These are phyloP conservation scores for Rhyacichthys aspro DNA, from an alignment of 2,797 vertebrate species.

Conservation along the genomic window DNA sequence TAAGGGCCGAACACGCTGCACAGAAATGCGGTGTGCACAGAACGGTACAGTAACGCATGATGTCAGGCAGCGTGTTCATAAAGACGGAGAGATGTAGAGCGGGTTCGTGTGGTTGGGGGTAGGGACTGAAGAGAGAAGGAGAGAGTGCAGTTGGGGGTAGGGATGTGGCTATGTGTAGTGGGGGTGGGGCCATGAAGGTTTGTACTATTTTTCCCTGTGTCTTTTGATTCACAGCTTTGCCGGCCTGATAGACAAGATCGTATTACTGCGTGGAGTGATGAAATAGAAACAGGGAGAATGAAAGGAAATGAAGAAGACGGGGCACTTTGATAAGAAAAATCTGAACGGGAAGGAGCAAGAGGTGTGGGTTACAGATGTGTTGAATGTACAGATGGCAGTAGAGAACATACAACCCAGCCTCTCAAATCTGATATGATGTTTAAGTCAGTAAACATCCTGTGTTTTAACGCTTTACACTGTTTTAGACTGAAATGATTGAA, in stretches of 20 bases:
- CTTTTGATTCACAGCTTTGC: constrained; percentile 77
- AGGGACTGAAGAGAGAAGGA: constrained; percentile 55
- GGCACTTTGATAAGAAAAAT: constrained; percentile 16
- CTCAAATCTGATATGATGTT: no score
- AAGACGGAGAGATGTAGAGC: constrained; percentile 54
- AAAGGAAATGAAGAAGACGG: constrained; percentile 20
- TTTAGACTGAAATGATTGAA: no score
- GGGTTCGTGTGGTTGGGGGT: constrained; percentile 68
- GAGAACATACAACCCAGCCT: no score
- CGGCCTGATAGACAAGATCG: constrained; percentile 70
- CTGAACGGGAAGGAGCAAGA: constrained; percentile 15
- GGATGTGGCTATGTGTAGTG: constrained; percentile 55
- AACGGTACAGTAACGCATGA: constrained; percentile 7
- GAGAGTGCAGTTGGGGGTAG: constrained; percentile 53
- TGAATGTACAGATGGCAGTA: neutral
- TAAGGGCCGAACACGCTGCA: no score
- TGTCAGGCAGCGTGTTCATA: constrained; percentile 38
- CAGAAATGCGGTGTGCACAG: no score
- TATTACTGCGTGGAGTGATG: constrained; percentile 58
- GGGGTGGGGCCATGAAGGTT: constrained; percentile 75
- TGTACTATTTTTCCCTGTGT: constrained; percentile 78
- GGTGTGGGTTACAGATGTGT: constrained; percentile 41
- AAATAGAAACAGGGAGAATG: constrained; percentile 18
- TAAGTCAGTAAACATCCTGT: no score
- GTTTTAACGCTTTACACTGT: no score